Evolutionary conservation across 2,797 vertebrate genomes (phyloP).

Genomic region (Ctenopoma kingsleyae): DNA sequence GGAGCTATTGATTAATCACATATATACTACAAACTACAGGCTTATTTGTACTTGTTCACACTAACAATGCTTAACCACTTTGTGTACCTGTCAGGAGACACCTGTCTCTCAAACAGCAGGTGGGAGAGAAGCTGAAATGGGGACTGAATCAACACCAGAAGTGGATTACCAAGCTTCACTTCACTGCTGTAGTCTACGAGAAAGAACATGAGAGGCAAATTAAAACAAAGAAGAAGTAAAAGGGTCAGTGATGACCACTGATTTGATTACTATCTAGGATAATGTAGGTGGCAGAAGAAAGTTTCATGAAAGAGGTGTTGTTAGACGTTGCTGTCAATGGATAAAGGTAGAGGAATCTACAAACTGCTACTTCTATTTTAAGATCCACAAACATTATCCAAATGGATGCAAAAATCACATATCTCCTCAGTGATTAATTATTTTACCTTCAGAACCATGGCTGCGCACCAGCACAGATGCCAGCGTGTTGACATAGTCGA

Average conservation of each 20-base stretch:
- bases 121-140: conserved; percentile 92
- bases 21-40: not conserved
- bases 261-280: too few relatives aligned
- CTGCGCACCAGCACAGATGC: conserved; percentile 89
- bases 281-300: not conserved
- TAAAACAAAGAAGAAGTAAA: conserved; percentile 6
- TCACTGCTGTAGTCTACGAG: conserved; percentile 84
- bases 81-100: conserved; percentile 93
- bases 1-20: too few relatives aligned
- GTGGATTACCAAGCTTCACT: conserved; percentile 93
- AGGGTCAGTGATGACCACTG: too few relatives aligned
- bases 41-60: not conserved
- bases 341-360: not conserved
- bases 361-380: not conserved
- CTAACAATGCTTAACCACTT: not conserved
- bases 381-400: not conserved
- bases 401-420: not conserved
- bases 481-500: conserved; percentile 90
- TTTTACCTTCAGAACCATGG: conserved; percentile 90
- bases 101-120: conserved; percentile 94
- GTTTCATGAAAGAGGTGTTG: not conserved
- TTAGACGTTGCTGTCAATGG: not conserved
- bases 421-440: not conserved
- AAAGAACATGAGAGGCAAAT: conserved; percentile 9
- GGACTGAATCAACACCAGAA: conserved; percentile 91